Conservation (phyloP, 2,888 invertebrate genomes). For the Rhagonycha lutea region DNA sequence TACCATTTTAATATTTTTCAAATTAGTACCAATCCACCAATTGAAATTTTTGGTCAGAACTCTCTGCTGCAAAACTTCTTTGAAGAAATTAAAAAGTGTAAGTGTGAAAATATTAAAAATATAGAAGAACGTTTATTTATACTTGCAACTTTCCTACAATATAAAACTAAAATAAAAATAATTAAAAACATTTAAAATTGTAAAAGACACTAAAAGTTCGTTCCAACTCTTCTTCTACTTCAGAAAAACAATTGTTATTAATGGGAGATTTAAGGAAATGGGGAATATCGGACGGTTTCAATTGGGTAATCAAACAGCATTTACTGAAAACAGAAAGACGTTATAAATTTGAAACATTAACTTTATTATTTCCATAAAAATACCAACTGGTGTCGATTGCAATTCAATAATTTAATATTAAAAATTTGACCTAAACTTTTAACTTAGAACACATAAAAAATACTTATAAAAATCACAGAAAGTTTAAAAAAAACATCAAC, state of each 20-base stretch:
- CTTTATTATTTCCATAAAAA: not conserved
- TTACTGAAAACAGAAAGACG: not conserved
- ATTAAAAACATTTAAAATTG: not conserved
- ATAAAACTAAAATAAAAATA: not conserved
- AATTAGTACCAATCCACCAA: too few relatives aligned
- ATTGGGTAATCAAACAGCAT: not conserved
- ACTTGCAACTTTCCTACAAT: not conserved
- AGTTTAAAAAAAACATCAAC: constrained; percentile 11
- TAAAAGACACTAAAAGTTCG: not conserved
- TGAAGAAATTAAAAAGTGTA: too few relatives aligned
- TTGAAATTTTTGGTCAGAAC: too few relatives aligned
- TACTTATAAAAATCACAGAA: constrained; percentile 9
- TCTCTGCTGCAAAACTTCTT: too few relatives aligned
- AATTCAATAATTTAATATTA: not conserved
- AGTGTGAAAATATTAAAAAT: not conserved
- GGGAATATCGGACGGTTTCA: not conserved
- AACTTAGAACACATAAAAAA: constrained; percentile 15
- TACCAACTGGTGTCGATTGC: not conserved
- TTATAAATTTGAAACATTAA: not conserved
- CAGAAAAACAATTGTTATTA: not conserved
- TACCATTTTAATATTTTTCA: too few relatives aligned
- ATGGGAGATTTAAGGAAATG: not conserved
- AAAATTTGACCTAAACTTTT: not conserved
- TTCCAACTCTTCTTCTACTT: not conserved
- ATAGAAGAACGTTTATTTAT: not conserved